These are phyloP conservation scores for Drosophila mettleri DNA, from an alignment of 2,888 invertebrate species.

Conservation along the genomic window DNA sequence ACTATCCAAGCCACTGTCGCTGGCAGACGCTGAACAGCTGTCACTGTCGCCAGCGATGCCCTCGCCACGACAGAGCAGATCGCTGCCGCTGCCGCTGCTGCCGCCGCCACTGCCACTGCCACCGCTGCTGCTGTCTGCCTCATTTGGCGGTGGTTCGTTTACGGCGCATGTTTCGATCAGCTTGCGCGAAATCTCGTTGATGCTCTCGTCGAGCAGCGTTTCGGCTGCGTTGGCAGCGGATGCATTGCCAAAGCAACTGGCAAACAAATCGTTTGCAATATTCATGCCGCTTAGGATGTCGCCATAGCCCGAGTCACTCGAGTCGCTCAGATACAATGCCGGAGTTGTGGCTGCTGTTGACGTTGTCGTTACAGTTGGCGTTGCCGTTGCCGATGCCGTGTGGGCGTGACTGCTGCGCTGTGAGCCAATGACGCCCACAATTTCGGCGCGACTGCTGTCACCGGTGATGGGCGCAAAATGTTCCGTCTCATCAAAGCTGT, in stretches of 20 bases:
- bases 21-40: slow-evolving; percentile 65
- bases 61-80: slow-evolving; percentile 1
- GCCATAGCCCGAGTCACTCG: slow-evolving; percentile 83
- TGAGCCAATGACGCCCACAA: slow-evolving; percentile 84
- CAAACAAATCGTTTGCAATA: slow-evolving; percentile 83
- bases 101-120: slow-evolving; percentile 20
- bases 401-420: slow-evolving; percentile 77
- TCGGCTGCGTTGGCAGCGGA: slow-evolving; percentile 52
- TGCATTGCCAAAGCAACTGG: slow-evolving; percentile 58
- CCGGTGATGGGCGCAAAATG: slow-evolving; percentile 76
- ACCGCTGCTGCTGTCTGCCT: slow-evolving; percentile 6
- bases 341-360: slow-evolving; percentile 19
- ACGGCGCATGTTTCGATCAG: slow-evolving; percentile 84
- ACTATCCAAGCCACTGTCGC: slow-evolving; percentile 81
- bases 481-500: slow-evolving; percentile 62
- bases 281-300: slow-evolving; percentile 84
- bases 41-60: slow-evolving; percentile 31
- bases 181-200: slow-evolving; percentile 85
- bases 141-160: slow-evolving; percentile 58
- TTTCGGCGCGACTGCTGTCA: slow-evolving; percentile 79
- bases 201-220: slow-evolving; percentile 83
- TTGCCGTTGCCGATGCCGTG: slow-evolving; percentile 25
- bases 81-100: slow-evolving; percentile 19
- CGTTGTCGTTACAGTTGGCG: slow-evolving; percentile 17
- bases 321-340: slow-evolving; percentile 67